These are phyloP conservation scores for Papilio glaucus DNA, from an alignment of 1,140 invertebrate species.

Conservation along the genomic window DNA sequence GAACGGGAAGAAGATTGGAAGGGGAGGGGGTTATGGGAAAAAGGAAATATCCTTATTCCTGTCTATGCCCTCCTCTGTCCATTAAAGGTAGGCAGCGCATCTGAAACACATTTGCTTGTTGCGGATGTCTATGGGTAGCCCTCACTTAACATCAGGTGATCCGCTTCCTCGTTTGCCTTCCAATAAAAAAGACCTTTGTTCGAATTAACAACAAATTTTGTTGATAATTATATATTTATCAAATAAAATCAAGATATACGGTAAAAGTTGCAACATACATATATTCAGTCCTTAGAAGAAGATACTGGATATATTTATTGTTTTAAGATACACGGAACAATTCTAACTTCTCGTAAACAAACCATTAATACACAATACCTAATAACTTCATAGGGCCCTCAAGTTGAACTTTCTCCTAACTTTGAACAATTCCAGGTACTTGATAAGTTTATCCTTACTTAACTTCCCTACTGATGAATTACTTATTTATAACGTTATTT, in stretches of 20 bases:
- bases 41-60: too few relatives aligned
- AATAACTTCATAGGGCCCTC: background rate
- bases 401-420: constrained; percentile 2
- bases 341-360: constrained; percentile 14
- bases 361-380: constrained; percentile 16
- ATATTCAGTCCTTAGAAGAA: background rate
- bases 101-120: too few relatives aligned
- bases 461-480: background rate
- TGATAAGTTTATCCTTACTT: constrained; percentile 2
- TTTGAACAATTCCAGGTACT: constrained; percentile 1
- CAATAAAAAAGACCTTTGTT: too few relatives aligned
- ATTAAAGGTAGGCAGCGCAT: too few relatives aligned
- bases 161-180: too few relatives aligned
- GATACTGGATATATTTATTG: background rate
- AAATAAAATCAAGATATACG: background rate
- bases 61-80: too few relatives aligned
- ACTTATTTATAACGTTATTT: background rate
- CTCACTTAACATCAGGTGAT: too few relatives aligned
- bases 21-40: too few relatives aligned
- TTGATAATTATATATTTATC: too few relatives aligned
- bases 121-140: too few relatives aligned
- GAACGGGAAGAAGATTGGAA: too few relatives aligned
- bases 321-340: background rate
- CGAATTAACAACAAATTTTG: too few relatives aligned
- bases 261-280: constrained; percentile 7